These are phyloP conservation scores for Crotalus helleri DNA, from an alignment of 2,113 vertebrate genomes.

Conservation along the genomic window DNA sequence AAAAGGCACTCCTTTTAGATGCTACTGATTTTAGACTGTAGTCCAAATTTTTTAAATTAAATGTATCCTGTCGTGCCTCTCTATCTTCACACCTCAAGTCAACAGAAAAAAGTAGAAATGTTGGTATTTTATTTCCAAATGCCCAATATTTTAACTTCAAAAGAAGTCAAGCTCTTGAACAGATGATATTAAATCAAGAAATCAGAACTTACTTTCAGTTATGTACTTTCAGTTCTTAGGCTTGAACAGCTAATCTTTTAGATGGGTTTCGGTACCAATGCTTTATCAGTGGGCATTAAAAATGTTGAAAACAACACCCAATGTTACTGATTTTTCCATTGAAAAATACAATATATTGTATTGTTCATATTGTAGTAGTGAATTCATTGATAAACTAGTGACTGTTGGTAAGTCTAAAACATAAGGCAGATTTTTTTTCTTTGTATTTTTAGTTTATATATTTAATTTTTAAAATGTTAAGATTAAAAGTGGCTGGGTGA, in stretches of 20 bases:
- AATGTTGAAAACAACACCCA: neutral
- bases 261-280: neutral
- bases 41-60: neutral
- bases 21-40: neutral
- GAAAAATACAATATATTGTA: neutral
- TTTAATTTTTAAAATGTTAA: neutral
- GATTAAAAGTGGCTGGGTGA: neutral
- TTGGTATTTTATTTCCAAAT: neutral
- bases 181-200: neutral
- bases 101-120: neutral
- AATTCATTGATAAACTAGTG: neutral
- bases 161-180: neutral
- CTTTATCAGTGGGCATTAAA: neutral
- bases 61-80: neutral
- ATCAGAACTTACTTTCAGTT: neutral
- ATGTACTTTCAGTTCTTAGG: neutral
- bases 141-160: neutral
- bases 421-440: neutral
- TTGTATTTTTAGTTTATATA: neutral
- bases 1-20: neutral
- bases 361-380: neutral
- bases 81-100: neutral
- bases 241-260: fast-evolving
- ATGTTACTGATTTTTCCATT: neutral
- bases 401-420: neutral